Evolutionary conservation across 2,888 invertebrate genomes (phyloP), one percentile per base, ranked within the genome.

Genomic region (Pandemis cinnamomeana): DNA sequence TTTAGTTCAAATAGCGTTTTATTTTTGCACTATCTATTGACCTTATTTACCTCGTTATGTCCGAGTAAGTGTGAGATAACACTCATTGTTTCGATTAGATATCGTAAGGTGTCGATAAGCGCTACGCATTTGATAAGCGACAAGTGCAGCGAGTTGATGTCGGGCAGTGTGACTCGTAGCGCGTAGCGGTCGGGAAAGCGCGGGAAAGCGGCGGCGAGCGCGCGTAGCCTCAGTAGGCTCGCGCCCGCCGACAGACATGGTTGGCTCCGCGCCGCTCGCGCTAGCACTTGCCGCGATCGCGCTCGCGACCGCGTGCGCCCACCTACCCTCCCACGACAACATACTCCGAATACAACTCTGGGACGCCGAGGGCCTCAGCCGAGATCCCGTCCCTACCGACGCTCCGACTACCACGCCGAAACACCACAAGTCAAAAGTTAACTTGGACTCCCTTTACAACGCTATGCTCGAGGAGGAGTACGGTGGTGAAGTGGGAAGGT

Each of bases 311-410:
- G 89, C 88, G 84, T 87, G 89, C 85, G 92, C 93, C 81, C 90
- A 91, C 84, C 82, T 89, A 76, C 82, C 90, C 79, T 93, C 93
- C 77, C 93, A 91, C 86, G 93, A 93, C 76, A 94, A 93, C 81
- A 94, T 94, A 77, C 86, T 93, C 20, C 84, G 93, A 83, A 90
- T 94, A 83, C 94, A 94, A 78, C 84, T 94, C 71, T 94, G 94
- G 94, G 94, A 94, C 80, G 93, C 89, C 61, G 93, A 94, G 80
- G 94, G 94, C 1, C 87, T 93, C 76, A 92, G 88, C 78, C 86
- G 88, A 76, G 91, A 91, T 69, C 89, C 91, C 41, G 81, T 89
- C 8, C 67, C 79, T 41, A 85, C 88, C 41, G 67, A 74, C 36
- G 78, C 84, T 6, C 81, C 87, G 13, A 79, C 82, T 51, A 80